Evolutionary conservation across 2,113 vertebrate genomes (phyloP).

Genomic region (Thryonomys swinderianus): DNA sequence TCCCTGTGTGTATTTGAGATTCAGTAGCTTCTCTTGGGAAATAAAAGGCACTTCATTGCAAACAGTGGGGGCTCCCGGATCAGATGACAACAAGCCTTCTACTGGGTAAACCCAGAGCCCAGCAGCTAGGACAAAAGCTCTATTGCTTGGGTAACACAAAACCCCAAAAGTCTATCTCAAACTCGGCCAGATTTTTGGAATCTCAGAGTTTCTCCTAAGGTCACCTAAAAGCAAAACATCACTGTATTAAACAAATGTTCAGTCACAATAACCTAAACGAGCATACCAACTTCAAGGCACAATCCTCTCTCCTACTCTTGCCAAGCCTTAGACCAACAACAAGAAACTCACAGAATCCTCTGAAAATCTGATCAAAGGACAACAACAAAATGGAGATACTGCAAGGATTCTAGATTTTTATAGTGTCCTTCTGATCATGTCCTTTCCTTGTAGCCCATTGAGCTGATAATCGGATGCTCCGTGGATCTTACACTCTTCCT

Average conservation of each 20-base stretch:
- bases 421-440: neutral
- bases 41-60: conserved; percentile 76
- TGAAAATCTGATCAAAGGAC: neutral
- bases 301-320: neutral
- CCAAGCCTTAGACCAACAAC: neutral
- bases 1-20: conserved; percentile 74
- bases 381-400: neutral
- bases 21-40: conserved; percentile 71
- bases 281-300: neutral
- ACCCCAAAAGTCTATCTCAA: conserved; percentile 28
- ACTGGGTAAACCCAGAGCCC: neutral
- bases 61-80: conserved; percentile 58
- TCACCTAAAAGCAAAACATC: conserved; percentile 59
- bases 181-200: neutral
- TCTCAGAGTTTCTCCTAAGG: conserved; percentile 63
- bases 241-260: conserved; percentile 36
- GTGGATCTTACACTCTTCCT: neutral
- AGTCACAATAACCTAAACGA: neutral
- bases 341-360: neutral
- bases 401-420: neutral
- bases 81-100: neutral
- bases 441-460: neutral
- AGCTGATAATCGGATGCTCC: neutral
- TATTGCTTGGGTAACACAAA: conserved; percentile 62
- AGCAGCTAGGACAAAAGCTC: conserved; percentile 59